Conservation (phyloP, 2,888 invertebrate species). For the Mystacides longicornis region DNA sequence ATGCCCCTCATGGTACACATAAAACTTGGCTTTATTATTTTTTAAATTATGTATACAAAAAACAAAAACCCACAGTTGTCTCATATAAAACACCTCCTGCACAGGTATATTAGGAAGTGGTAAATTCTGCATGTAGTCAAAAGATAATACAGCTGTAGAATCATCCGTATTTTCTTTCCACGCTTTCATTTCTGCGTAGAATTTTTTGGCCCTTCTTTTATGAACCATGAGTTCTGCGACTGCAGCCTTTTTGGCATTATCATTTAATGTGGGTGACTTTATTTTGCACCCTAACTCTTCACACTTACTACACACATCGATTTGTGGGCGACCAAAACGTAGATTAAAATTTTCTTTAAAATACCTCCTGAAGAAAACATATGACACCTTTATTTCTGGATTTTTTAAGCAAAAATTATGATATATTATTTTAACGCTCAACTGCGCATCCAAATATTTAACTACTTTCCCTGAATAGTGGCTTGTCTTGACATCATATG, state of each 20-base stretch:
- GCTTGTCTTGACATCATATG: no score
- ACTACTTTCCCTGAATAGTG: no score
- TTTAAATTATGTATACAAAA: neutral
- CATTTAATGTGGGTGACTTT: no score
- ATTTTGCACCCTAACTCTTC: no score
- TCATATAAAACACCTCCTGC: neutral
- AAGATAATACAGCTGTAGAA: neutral
- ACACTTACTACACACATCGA: no score
- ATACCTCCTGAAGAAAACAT: no score
- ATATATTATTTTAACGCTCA: no score
- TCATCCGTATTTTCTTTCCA: neutral
- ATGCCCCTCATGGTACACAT: neutral
- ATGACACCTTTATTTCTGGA: no score
- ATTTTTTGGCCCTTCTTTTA: neutral
- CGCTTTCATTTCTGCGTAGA: neutral
- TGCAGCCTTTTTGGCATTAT: neutral
- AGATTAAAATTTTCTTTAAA: no score
- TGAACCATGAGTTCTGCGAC: neutral
- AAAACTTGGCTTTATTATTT: neutral
- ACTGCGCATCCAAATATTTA: no score
- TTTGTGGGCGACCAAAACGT: no score
- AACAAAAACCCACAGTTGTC: neutral
- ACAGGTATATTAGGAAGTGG: neutral
- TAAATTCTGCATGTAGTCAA: neutral
- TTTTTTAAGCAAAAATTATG: no score